Conservation (phyloP, 2,797 vertebrate species). For the Nothura maculosa region DNA sequence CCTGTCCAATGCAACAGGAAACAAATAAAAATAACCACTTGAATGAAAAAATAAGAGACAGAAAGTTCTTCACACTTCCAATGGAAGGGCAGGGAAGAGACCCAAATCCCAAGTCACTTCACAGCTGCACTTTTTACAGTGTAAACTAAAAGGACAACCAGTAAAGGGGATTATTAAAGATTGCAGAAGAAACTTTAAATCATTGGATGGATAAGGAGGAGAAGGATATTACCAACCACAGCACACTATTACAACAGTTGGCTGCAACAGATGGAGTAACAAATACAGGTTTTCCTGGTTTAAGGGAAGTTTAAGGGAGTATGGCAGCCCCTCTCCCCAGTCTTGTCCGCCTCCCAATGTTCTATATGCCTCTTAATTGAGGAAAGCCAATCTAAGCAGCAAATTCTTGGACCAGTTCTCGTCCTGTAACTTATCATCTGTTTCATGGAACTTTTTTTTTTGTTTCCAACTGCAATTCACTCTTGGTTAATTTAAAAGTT, state of each 20-base stretch:
- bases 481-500: neutral
- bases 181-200: neutral
- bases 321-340: neutral
- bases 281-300: neutral
- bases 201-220: neutral
- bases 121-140: neutral
- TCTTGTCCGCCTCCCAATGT: neutral
- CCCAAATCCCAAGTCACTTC: neutral
- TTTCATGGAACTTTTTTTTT: rapidly evolving
- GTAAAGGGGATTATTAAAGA: neutral
- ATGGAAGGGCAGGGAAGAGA: rapidly evolving
- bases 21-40: neutral
- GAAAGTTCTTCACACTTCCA: neutral
- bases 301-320: neutral
- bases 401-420: neutral
- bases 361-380: neutral
- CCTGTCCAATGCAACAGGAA: conserved; percentile 77
- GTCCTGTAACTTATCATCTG: neutral
- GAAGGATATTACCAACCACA: neutral
- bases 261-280: neutral
- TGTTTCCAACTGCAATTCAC: neutral
- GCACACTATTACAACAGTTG: neutral
- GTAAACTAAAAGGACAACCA: neutral
- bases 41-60: neutral
- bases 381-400: neutral